Base-by-base conservation (phyloP, 2,888 invertebrate genomes). In the Mythimna lalbum region DNA sequence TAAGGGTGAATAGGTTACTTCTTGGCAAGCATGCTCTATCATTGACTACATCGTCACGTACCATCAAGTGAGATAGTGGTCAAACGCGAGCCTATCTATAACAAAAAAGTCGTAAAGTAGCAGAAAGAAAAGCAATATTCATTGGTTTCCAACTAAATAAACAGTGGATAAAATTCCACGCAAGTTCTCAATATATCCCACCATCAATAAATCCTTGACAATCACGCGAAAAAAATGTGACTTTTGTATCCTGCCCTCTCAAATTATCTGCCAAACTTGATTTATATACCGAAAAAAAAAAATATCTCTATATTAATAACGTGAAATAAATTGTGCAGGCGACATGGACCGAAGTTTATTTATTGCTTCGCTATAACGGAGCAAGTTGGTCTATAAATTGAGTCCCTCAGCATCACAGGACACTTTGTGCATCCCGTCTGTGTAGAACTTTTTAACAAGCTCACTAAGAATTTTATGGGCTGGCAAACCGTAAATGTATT, bases 331-430 rank as follows among this genome's bases (percentile, higher is more conserved):
- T 69, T 62, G 76, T 80, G 62, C 64, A 74, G 59, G 60, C 64
- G 62, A 65, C 81, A 76, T 59, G 52, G 62, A 55, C 33, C 61
- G 50, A 55, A 73, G 66, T 64, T 73, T 73, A 73, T 81, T 81
- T 78, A 80, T 80, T 63, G 69, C 78, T 77, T 64, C 39, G 53
- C 64, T 33, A 77, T 73, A 69, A 78, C 52, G 69, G 43, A 62
- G 33, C 56, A 83, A 81, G 77, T 81, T 81, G 56, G 4, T 55
- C 56, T 71, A 81, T 81, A 83, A 81, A 81, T 81, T 36, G 67
- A 50, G 49, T 63, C 63, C 70, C 70, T 61, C 70, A 71, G 36
- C 69, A 71, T 82, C 64, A 71, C 49, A 23, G 63, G 83, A 70
- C 63, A 56, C 52, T 65, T 65, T 55, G 75, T 76, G 65, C 75